These are phyloP conservation scores for Bryconaethiops microstoma DNA, from an alignment of 2,797 vertebrate genomes.

Conservation along the genomic window DNA sequence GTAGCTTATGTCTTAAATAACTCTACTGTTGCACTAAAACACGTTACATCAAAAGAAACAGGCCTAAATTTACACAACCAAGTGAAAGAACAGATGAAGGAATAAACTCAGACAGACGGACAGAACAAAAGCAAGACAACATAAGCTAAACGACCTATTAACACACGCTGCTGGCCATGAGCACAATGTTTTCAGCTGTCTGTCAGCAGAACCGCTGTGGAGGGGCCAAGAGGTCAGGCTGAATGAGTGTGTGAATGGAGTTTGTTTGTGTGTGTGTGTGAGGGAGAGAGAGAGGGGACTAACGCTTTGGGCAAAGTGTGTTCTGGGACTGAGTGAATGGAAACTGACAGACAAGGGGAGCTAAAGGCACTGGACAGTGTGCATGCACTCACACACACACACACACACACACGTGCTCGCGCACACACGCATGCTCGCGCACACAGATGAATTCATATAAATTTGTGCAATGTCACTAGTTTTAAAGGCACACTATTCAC, in stretches of 20 bases:
- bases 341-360: constrained; percentile 41
- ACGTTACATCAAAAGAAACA: no score
- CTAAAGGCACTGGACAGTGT: constrained; percentile 17
- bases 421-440: no score
- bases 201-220: background rate
- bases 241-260: background rate
- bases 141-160: constrained; percentile 26
- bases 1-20: no score
- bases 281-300: background rate
- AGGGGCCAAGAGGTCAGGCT: background rate
- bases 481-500: background rate
- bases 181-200: constrained; percentile 27
- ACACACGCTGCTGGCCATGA: constrained; percentile 23
- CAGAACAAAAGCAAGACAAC: background rate
- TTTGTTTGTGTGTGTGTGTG: background rate
- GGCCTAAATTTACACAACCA: background rate
- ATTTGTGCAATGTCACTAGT: background rate
- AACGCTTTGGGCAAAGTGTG: constrained; percentile 11
- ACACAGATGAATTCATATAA: background rate
- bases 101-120: background rate
- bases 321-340: constrained; percentile 39
- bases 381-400: background rate
- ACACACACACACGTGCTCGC: background rate
- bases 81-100: background rate
- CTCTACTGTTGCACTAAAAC: no score